Evolutionary conservation across 2,888 invertebrate genomes (phyloP).

Genomic region (Flexamia atlantica): DNA sequence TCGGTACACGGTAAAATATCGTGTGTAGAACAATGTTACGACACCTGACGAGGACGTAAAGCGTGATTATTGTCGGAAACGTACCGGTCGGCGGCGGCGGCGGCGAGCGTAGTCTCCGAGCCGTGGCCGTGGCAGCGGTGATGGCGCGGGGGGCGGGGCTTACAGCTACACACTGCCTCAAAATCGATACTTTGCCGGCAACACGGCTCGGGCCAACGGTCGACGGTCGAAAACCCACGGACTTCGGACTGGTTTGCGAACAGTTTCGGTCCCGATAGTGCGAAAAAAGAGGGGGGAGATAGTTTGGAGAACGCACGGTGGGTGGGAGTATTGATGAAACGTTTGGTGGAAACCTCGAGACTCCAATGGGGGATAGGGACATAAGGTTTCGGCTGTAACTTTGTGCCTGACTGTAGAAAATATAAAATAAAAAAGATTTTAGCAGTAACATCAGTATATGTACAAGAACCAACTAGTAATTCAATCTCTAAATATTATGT

Average conservation of each 20-base stretch:
- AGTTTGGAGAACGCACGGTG: background rate
- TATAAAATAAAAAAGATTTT: too few species aligned
- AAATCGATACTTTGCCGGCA: conserved; percentile 50
- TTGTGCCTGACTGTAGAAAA: too few species aligned
- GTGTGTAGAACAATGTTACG: too few species aligned
- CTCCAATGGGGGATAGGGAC: too few species aligned
- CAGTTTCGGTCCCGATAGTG: background rate
- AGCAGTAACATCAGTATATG: too few species aligned
- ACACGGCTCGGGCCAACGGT: background rate
- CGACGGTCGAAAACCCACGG: background rate
- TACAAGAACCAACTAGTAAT: too few species aligned
- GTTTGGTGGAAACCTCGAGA: too few species aligned
- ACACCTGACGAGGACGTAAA: too few species aligned
- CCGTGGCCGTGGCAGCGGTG: conserved; percentile 25
- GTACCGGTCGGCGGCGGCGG: background rate
- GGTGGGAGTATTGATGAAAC: background rate
- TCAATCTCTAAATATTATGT: too few species aligned
- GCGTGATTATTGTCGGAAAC: too few species aligned
- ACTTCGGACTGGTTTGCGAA: background rate
- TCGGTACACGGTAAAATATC: too few species aligned
- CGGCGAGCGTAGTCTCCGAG: background rate
- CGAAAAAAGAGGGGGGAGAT: background rate
- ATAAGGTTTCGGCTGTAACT: too few species aligned
- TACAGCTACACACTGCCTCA: conserved; percentile 5
- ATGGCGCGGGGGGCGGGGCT: conserved; percentile 25